Percentiles rank a stretch among this genome's conserved stretches.
Evolutionary conservation across 2,797 vertebrate genomes (phyloP).

Genomic region (Natrix natrix): DNA sequence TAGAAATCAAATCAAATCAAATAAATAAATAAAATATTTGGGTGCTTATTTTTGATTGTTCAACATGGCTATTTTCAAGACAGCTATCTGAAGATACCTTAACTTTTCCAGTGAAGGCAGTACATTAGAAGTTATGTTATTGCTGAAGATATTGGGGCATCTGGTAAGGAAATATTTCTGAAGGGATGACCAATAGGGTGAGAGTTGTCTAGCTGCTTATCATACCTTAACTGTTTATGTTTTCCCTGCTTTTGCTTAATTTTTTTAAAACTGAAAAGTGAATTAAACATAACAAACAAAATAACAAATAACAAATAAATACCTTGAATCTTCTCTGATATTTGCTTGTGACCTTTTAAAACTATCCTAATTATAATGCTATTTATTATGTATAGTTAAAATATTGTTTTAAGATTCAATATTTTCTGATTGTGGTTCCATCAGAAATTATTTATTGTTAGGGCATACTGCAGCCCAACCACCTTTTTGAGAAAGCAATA

Average conservation of each 20-base stretch:
- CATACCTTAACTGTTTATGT: neutral
- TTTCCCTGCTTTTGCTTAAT: neutral
- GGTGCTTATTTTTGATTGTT: neutral
- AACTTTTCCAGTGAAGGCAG: neutral
- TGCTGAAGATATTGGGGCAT: neutral
- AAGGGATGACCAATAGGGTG: neutral
- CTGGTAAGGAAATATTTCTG: neutral
- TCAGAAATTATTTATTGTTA: neutral
- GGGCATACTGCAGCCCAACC: constrained; percentile 25
- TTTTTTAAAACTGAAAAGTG: neutral
- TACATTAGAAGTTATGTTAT: neutral
- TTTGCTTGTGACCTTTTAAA: constrained; percentile 36
- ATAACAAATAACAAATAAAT: neutral
- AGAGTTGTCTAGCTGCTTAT: neutral
- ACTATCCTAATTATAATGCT: neutral
- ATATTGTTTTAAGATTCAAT: constrained; percentile 32
- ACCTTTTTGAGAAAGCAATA: constrained; percentile 33
- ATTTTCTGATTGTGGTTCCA: constrained; percentile 25
- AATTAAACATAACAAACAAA: neutral
- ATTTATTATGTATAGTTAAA: constrained; percentile 25
- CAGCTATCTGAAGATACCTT: neutral
- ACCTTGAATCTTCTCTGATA: constrained; percentile 9
- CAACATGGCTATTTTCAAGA: neutral
- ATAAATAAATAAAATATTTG: neutral
- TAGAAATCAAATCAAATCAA: too few species aligned